These are phyloP conservation scores for Scolanthus callimorphus DNA, from an alignment of 92 coral and sea anemone genomes.

Conservation along the genomic window DNA sequence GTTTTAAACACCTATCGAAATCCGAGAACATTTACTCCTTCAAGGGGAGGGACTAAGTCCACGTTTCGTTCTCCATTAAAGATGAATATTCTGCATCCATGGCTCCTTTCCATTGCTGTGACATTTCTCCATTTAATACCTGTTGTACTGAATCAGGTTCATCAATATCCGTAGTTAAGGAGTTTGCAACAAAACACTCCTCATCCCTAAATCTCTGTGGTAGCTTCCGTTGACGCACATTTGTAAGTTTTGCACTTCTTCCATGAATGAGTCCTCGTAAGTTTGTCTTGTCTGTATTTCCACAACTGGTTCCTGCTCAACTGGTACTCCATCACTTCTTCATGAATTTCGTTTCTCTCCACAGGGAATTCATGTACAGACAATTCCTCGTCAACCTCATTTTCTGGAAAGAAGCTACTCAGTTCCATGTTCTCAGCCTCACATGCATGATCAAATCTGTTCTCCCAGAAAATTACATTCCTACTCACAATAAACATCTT, in stretches of 20 bases:
- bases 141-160: conserved; percentile 60
- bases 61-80: conserved; percentile 43
- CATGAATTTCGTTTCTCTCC: conserved; percentile 19
- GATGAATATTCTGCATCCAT: conserved; percentile 46
- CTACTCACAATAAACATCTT: conserved; percentile 36
- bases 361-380: conserved; percentile 11
- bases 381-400: conserved; percentile 8
- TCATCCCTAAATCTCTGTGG: conserved; percentile 52
- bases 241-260: conserved; percentile 42
- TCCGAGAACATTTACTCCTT: conserved; percentile 34
- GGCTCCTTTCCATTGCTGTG: conserved; percentile 51
- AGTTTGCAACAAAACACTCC: conserved; percentile 33
- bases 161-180: conserved; percentile 45
- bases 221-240: conserved; percentile 44
- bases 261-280: conserved; percentile 42
- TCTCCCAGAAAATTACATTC: conserved; percentile 33
- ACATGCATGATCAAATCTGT: conserved; percentile 37
- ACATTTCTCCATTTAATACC: conserved; percentile 47
- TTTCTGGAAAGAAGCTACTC: conserved; percentile 21
- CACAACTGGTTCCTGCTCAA: conserved; percentile 25
- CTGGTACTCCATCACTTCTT: conserved; percentile 48
- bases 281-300: conserved; percentile 37
- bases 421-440: conserved; percentile 2
- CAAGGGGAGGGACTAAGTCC: conserved; percentile 59
- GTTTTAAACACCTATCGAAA: conserved; percentile 65